Evolutionary conservation across 2,888 invertebrate species (phyloP), one percentile per base, ranked within the genome.

Genomic region (Lithophane ornitopus): DNA sequence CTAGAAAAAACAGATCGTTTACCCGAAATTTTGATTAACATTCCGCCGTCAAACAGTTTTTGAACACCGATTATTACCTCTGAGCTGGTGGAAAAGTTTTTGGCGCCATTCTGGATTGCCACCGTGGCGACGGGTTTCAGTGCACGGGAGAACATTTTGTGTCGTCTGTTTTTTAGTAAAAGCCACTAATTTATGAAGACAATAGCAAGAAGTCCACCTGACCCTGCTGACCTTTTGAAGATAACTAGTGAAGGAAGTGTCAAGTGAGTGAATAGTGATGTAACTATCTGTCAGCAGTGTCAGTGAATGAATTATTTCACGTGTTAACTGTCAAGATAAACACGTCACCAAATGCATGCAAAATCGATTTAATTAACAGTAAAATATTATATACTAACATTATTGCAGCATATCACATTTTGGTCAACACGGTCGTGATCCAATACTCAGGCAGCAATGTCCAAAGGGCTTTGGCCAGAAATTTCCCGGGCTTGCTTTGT

Each of bases 71-170:
- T 67, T 34, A 14, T 85, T 94, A 97, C 97, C 97, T 97, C 97
- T 81, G 97, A 94, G 86, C 96, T 94, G 80, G 97, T 97, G 89
- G 97, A 97, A 91, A 97, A 97, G 90, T 94, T 97, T 91, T 97
- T 97, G 85, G 95, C 94, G 83, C 97, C 97, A 94, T 97, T 97
- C 92, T 97, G 96, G 82, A 94, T 90, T 71, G 92, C 95, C 76
- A 94, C 93, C 66, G 92, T 83, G 74, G 94, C 95, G 85, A 97
- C 94, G 86, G 97, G 97, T 91, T 97, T 97, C 81, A 97, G 92
- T 74, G 96, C 92, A 93, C 97, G 97, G 87, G 97, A 97, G 93
- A 97, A 97, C 98, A 98, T 97, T 89, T 97, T 73, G 72, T 14
- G 69, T 81, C 72, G 70, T 77, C 59, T 78, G 70, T 80, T 85